Conservation (phyloP, 2,113 vertebrate species). For the Bubo scandiacus region DNA sequence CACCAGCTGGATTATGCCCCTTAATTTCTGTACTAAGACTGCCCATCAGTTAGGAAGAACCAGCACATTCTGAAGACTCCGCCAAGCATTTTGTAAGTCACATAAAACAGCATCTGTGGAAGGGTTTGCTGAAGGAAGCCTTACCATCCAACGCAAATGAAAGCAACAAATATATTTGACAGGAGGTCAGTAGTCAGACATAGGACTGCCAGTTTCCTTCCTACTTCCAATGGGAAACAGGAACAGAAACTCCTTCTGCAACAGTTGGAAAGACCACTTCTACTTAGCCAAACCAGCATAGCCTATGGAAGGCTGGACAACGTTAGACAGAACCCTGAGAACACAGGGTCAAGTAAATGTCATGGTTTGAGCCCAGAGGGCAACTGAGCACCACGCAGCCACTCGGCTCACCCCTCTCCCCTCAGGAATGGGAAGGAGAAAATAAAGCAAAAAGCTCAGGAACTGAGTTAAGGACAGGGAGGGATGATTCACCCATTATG, state of each 20-base stretch:
- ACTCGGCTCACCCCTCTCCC: no score
- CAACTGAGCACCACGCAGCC: no score
- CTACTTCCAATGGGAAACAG: constrained; percentile 1
- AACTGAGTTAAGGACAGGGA: no score
- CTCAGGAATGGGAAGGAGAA: no score
- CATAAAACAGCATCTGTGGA: rapidly evolving
- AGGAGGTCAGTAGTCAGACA: neutral
- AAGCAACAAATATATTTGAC: neutral
- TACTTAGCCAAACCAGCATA: neutral
- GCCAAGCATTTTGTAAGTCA: neutral
- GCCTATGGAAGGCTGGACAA: neutral
- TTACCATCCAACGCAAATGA: neutral
- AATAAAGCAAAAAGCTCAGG: no score
- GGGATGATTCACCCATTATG: no score
- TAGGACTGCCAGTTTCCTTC: neutral
- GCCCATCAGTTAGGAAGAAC: neutral
- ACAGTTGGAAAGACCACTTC: neutral
- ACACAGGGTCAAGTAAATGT: rapidly evolving
- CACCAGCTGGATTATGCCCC: neutral
- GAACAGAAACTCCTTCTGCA: constrained; percentile 49
- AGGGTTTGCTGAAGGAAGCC: neutral
- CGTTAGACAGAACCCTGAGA: neutral
- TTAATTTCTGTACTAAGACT: neutral
- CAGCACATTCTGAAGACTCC: neutral
- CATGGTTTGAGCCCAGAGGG: no score